Percentiles rank a stretch among this genome's conserved stretches.
phyloP scores from a whole-genome alignment of 2,113 vertebrate species.

The Psammodynastes pulverulentus region DNA sequence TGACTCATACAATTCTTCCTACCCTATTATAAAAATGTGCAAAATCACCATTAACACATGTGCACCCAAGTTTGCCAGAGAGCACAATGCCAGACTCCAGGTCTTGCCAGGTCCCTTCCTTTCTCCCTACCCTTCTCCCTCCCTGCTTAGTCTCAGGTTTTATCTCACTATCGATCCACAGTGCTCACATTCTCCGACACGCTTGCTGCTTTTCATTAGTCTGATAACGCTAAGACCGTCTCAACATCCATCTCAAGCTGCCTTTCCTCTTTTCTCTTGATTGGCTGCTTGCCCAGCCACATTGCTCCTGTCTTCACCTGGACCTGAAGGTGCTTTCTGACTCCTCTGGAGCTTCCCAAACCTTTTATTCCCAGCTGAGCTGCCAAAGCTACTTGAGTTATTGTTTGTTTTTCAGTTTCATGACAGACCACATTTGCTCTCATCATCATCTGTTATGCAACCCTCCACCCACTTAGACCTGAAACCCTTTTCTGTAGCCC shows the following conservation, averaged over 20 bases:
- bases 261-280: not conserved
- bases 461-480: not conserved
- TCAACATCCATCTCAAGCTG: not conserved
- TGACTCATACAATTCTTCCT: not conserved
- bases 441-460: not conserved
- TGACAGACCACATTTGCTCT: not conserved
- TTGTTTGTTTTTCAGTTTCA: not conserved
- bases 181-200: conserved; percentile 60
- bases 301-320: not conserved
- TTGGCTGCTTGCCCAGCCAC: not conserved
- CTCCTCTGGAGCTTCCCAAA: not conserved
- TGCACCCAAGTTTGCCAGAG: not conserved
- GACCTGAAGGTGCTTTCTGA: not conserved
- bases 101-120: conserved; percentile 29
- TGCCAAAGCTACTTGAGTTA: not conserved
- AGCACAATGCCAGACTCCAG: not conserved
- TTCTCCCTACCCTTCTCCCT: not conserved
- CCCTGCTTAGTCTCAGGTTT: conserved; percentile 49
- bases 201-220: conserved; percentile 66
- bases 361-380: not conserved
- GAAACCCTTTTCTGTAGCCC: not conserved
- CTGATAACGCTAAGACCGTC: conserved; percentile 52
- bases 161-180: conserved; percentile 65
- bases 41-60: not conserved
- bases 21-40: not conserved